Base-by-base conservation (phyloP, 1,140 invertebrate genomes). In the Periplaneta americana region DNA sequence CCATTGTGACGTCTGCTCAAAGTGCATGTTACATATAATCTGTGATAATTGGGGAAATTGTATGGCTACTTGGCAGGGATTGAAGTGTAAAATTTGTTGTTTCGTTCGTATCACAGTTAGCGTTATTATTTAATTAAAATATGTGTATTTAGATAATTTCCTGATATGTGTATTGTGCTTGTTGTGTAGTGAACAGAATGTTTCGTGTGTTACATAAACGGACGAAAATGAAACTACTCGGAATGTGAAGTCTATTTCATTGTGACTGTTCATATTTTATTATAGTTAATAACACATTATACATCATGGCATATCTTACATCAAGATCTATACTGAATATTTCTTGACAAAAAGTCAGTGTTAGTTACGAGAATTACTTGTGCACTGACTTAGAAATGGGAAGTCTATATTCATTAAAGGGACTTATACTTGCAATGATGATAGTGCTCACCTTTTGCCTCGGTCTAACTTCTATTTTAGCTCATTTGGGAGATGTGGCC, bases 401-500 rank as follows among this genome's bases (percentile, higher is more conserved):
- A 34, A 78, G 15, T 78, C 8, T 31, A n/a, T 78, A 13, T 48
- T 22, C 35, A 78, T 78, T 34, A 37, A 78, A 74, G 34, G 79
- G 79, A 57, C 66, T 80, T 13, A 4, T 81, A 9, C n/a, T 78
- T n/a, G 75, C 75, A 33, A 31, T 74, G 31, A 66, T 81, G 31
- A 66, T 81, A 32, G 31, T 81, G 13, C 57, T 78, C 33, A 78
- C 34, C 0, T 36, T 81, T 78, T 78, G 81, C 36, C 39, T 81
- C 4, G n/a, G 81, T 75, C 39, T 80, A 31, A 74, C 81, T 17
- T 57, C 81, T 34, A 74, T 78, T 33, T 81, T 76, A 18, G 82
- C 80, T 22, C 80, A 83, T 37, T 66, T 82, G 22, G 82, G 80
- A 34, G 82, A 83, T 79, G 78, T 79, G 34, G 22, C 82, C 22